A percentile compares a stretch with the other conserved stretches of the same genome.
Conservation (phyloP, 2,888 invertebrate genomes). For the Limenitis camilla region DNA sequence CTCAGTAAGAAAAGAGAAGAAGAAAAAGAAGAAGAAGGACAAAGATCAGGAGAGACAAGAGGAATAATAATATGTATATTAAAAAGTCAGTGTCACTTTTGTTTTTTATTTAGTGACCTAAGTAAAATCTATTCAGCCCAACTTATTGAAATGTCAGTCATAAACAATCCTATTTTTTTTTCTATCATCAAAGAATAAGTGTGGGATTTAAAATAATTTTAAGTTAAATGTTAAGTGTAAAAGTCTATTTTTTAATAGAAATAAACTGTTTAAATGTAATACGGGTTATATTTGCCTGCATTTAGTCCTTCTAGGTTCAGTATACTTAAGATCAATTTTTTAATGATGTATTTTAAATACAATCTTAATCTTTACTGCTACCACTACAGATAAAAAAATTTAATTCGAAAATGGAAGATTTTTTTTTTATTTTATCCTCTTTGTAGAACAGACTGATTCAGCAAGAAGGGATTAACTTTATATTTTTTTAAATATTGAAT, state of each 20-base stretch:
- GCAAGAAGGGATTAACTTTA: too few relatives aligned
- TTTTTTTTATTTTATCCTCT: too few relatives aligned
- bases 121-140: background rate
- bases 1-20: slow-evolving; percentile 78
- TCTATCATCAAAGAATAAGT: background rate
- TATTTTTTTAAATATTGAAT: too few relatives aligned
- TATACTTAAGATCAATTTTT: background rate
- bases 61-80: slow-evolving; percentile 12
- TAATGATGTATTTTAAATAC: background rate
- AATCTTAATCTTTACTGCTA: too few relatives aligned
- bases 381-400: too few relatives aligned
- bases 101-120: background rate
- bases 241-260: slow-evolving; percentile 11
- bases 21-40: slow-evolving; percentile 86
- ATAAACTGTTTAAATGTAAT: slow-evolving; percentile 9
- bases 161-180: background rate
- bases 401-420: too few relatives aligned
- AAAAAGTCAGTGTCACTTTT: background rate
- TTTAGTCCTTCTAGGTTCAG: slow-evolving; percentile 6
- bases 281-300: slow-evolving; percentile 14
- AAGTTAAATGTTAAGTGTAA: slow-evolving; percentile 18
- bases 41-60: slow-evolving; percentile 74
- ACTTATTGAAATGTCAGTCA: background rate
- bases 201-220: background rate
- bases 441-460: too few relatives aligned